These are phyloP conservation scores for Cathartes aura DNA, from an alignment of 2,113 vertebrate species.

Conservation along the genomic window DNA sequence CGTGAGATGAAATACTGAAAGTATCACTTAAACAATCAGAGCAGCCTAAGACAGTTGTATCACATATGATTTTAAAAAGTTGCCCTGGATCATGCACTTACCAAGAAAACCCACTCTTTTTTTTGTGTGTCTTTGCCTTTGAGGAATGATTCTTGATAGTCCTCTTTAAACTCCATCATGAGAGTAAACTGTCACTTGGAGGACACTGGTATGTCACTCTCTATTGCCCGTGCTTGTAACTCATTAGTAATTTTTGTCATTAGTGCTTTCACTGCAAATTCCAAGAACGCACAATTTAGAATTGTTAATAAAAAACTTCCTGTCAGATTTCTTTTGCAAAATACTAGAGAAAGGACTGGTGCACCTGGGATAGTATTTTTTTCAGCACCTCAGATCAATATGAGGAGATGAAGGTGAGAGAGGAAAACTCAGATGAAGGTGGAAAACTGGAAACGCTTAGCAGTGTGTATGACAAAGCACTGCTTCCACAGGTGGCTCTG, in stretches of 20 bases:
- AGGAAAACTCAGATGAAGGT: neutral
- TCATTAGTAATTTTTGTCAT: neutral
- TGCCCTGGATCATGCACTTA: neutral
- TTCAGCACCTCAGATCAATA: neutral
- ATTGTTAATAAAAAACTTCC: neutral
- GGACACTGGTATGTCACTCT: neutral
- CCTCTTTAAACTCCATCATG: neutral
- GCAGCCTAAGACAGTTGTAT: neutral
- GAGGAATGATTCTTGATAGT: neutral
- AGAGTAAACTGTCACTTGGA: neutral
- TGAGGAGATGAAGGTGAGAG: neutral
- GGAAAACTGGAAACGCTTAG: neutral
- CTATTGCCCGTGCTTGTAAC: neutral
- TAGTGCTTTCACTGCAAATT: neutral
- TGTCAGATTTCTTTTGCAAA: neutral
- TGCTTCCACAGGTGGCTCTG: neutral
- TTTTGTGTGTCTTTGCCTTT: neutral
- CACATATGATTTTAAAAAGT: neutral
- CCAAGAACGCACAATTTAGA: neutral
- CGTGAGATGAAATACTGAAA: neutral
- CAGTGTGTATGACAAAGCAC: neutral
- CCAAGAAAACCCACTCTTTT: fast-evolving
- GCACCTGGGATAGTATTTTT: neutral
- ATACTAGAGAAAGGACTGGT: neutral
- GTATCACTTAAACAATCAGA: neutral